phyloP scores from a whole-genome alignment of 2,113 vertebrate genomes.

The Chloropsis cyanopogon region DNA sequence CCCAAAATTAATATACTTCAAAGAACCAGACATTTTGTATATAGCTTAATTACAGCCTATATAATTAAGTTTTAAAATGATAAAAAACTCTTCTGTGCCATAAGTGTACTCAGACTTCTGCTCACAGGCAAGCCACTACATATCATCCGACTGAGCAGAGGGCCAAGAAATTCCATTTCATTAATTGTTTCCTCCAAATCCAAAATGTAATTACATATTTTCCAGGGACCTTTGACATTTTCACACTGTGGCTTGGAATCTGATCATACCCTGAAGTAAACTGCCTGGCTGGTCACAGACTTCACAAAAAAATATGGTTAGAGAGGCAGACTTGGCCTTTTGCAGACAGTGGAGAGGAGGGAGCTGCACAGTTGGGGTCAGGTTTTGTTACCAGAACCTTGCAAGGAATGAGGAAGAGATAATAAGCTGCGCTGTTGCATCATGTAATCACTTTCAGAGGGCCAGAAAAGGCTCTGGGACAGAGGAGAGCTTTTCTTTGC shows the following conservation, averaged over 20 bases:
- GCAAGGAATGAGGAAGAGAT: not conserved
- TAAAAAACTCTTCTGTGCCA: conserved; percentile 34
- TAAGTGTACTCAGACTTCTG: conserved; percentile 21
- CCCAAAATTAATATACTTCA: conserved; percentile 61
- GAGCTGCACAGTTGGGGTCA: not conserved
- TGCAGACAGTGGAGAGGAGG: not conserved
- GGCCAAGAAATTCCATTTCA: conserved; percentile 65
- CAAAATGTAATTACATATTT: conserved; percentile 58
- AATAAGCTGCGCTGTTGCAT: not conserved
- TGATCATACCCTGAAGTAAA: conserved; percentile 20
- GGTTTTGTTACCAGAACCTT: not conserved
- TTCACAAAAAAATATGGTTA: not conserved
- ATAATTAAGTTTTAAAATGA: conserved; percentile 67
- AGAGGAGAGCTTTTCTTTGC: not conserved
- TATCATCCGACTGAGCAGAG: not conserved
- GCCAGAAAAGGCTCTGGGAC: not conserved
- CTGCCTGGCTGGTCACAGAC: not conserved
- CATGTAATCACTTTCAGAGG: not conserved
- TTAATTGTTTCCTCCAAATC: conserved; percentile 70
- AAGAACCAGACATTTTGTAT: conserved; percentile 56
- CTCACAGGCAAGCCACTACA: conserved; percentile 49
- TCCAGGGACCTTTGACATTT: conserved; percentile 48
- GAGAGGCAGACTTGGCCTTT: not conserved
- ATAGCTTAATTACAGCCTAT: conserved; percentile 61
- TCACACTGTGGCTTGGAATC: conserved; percentile 45